Base-by-base conservation (phyloP, 2,888 invertebrate genomes). In the Xestia c-nigrum region DNA sequence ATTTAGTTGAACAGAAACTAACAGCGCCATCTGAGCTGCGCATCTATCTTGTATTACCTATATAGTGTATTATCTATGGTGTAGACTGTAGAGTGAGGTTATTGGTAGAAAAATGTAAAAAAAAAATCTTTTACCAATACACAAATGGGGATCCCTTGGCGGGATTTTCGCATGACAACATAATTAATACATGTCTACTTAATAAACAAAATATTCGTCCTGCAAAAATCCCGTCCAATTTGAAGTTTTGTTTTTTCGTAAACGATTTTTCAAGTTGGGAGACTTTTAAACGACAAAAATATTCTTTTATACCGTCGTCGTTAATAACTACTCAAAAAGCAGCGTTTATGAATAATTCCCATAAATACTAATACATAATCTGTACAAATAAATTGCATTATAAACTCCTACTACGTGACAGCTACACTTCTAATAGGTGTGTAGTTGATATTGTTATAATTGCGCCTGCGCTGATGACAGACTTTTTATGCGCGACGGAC, bases 351-450 rank as follows among this genome's bases (percentile, higher is more conserved):
- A 43, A 64, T 43, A 64, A 64, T 12, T 14, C 63, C n/a, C 14
- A n/a, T 63, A 21, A 40, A 38, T 10, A 12, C 79, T 24, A 57
- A 67, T 64, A 80, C 47, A 69, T 71, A 64, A 66, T 61, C 74
- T 86, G 77, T 84, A 86, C 77, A 79, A 74, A 76, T 74, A 78
- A 74, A 74, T 86, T 86, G 81, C 81, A 84, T 86, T 83, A 6
- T 68, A 65, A 73, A 75, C 21, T 64, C 74, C 76, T 76, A 81
- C 80, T 77, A 76, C 72, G 75, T 74, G 64, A 74, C 52, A 68
- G n/a, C 55, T 79, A 73, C 64, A 61, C 52, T 61, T 66, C n/a
- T 38, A 65, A 55, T 47, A 52, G 3, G 63, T 63, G 63, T 40
- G 9, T 43, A n/a, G 43, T n/a, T 7, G 64, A 43, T 10, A n/a